Percentiles rank a stretch among this genome's conserved stretches.
These are phyloP conservation scores for Calephelis perditalis DNA, from an alignment of 2,888 invertebrate genomes.

Conservation along the genomic window DNA sequence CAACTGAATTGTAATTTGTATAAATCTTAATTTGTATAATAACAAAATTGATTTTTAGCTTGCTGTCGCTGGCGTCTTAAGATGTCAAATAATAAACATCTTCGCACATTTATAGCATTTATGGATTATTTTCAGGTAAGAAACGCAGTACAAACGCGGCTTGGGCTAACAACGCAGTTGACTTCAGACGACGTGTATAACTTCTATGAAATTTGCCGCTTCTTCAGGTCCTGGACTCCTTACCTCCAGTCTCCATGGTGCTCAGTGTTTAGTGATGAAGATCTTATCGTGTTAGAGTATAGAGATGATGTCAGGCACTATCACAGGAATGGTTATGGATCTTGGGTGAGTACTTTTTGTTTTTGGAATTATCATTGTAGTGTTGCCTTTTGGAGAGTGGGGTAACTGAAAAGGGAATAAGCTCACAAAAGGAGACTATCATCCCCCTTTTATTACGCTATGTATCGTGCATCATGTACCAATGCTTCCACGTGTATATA, in stretches of 20 bases:
- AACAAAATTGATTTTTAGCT: too few species aligned
- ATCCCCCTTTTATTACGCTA: too few species aligned
- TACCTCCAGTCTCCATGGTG: conserved; percentile 84
- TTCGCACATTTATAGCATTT: too few species aligned
- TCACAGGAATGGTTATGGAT: conserved; percentile 74
- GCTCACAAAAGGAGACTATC: too few species aligned
- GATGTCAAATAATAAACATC: too few species aligned
- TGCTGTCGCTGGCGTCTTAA: too few species aligned
- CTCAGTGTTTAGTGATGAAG: conserved; percentile 81
- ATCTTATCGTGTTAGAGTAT: conserved; percentile 85
- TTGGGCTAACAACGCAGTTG: conserved; percentile 61
- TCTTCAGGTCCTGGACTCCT: conserved; percentile 81
- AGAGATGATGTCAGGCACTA: conserved; percentile 86
- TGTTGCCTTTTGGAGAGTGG: too few species aligned
- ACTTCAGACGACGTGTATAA: conserved; percentile 67
- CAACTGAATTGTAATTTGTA: too few species aligned
- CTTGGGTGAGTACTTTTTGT: conserved; percentile 43
- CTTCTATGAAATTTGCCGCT: conserved; percentile 88
- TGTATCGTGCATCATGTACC: too few species aligned
- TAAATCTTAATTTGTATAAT: too few species aligned
- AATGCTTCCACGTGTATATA: too few species aligned
- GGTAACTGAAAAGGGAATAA: too few species aligned
- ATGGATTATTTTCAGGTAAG: conserved; percentile 42
- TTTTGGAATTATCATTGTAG: neutral
- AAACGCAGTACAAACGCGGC: conserved; percentile 63